Conservation (phyloP, 2,797 vertebrate species). For the Acestrorhynchus altus region DNA sequence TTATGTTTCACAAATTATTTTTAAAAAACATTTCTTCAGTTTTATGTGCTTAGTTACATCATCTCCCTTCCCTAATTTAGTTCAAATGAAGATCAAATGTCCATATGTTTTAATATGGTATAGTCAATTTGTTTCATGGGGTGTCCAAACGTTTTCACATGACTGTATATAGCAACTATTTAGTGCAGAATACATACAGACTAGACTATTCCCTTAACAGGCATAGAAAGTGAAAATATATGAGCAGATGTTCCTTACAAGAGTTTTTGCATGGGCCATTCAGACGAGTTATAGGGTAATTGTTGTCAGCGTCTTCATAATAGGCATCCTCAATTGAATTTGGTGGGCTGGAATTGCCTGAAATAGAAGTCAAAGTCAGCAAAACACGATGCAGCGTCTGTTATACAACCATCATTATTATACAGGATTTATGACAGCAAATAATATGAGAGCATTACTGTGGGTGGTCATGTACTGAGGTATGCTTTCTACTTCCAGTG, state of each 20-base stretch:
- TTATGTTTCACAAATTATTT: no score
- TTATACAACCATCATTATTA: neutral
- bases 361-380: constrained; percentile 37
- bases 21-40: no score
- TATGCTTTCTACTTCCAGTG: constrained; percentile 87
- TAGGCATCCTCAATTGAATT: constrained; percentile 93
- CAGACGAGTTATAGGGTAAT: constrained; percentile 88
- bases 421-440: neutral
- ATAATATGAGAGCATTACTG: constrained; percentile 65
- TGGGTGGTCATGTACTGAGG: constrained; percentile 90
- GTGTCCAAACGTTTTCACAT: no score
- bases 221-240: neutral
- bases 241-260: constrained; percentile 75
- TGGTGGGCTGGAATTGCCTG: constrained; percentile 90
- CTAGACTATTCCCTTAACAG: neutral
- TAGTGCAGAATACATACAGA: no score
- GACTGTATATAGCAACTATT: no score
- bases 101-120: no score
- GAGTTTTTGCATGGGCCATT: constrained; percentile 91
- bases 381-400: neutral
- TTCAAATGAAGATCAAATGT: no score
- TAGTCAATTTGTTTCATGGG: no score
- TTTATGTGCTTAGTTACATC: no score
- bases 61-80: no score
- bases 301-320: constrained; percentile 96